These are phyloP conservation scores for Mugil cephalus DNA, from an alignment of 2,113 vertebrate species.

Conservation along the genomic window DNA sequence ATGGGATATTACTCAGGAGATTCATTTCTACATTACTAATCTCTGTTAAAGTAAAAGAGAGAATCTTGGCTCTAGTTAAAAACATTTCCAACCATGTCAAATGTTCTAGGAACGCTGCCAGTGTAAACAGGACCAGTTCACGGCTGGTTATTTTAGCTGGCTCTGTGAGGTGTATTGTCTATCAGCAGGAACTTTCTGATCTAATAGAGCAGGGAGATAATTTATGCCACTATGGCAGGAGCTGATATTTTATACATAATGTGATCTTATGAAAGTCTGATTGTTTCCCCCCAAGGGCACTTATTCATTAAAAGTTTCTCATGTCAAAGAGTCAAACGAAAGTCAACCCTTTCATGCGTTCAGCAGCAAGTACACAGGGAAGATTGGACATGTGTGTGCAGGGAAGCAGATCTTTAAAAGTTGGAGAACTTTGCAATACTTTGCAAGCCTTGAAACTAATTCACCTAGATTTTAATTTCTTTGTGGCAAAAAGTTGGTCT, in stretches of 20 bases:
- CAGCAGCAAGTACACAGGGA: background rate
- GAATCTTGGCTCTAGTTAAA: background rate
- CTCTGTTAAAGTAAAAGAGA: slow-evolving; percentile 15
- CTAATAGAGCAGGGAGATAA: slow-evolving; percentile 37
- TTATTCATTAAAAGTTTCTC: slow-evolving; percentile 58
- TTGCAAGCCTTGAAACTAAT: too few relatives aligned
- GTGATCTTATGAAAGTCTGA: slow-evolving; percentile 44
- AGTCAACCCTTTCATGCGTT: slow-evolving; percentile 20
- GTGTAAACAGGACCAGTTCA: background rate
- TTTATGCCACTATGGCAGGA: slow-evolving; percentile 33
- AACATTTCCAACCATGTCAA: background rate
- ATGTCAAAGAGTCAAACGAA: slow-evolving; percentile 54
- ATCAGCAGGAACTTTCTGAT: slow-evolving; percentile 1
- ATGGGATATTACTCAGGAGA: slow-evolving; percentile 1
- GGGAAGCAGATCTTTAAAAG: too few relatives aligned
- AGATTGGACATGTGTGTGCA: too few relatives aligned
- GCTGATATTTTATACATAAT: slow-evolving; percentile 52
- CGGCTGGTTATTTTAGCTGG: background rate
- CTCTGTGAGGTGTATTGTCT: background rate
- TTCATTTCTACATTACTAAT: background rate
- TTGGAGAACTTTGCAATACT: too few relatives aligned
- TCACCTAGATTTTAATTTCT: too few relatives aligned
- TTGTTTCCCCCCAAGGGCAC: slow-evolving; percentile 7
- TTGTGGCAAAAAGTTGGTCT: too few relatives aligned
- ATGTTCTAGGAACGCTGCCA: background rate